Evolutionary conservation across 2,113 vertebrate genomes (phyloP).

Genomic region (Ovibos moschatus): DNA sequence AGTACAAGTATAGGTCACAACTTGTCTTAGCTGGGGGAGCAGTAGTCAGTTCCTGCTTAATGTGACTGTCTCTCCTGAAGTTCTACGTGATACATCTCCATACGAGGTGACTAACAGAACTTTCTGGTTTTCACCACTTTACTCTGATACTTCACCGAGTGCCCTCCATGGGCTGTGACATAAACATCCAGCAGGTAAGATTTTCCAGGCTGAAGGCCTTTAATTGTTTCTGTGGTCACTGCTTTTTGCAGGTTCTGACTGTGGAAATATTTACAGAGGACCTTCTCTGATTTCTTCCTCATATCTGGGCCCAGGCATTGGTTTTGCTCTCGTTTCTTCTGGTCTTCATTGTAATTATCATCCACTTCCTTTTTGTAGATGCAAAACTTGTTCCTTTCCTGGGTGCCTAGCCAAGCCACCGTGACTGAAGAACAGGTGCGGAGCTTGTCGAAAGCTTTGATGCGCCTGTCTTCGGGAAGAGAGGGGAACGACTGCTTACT

Average conservation of each 20-base stretch:
- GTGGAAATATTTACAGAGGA: conserved; percentile 98
- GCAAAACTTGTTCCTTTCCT: conserved; percentile 98
- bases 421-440: conserved; percentile 95
- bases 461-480: conserved; percentile 93
- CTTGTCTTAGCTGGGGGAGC: conserved; percentile 84
- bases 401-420: conserved; percentile 96
- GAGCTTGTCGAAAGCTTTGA: conserved; percentile 97
- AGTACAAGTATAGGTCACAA: conserved; percentile 86
- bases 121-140: conserved; percentile 98
- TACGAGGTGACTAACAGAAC: conserved; percentile 88
- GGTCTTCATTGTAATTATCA: conserved; percentile 88
- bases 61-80: conserved; percentile 83
- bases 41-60: conserved; percentile 85
- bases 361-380: conserved; percentile 94
- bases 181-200: conserved; percentile 98
- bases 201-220: conserved; percentile 91
- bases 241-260: conserved; percentile 96
- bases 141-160: conserved; percentile 97
- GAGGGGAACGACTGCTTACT: conserved; percentile 95
- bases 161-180: conserved; percentile 93
- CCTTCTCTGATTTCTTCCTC: conserved; percentile 94
- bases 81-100: conserved; percentile 81
- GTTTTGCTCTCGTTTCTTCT: conserved; percentile 93
- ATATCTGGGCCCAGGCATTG: conserved; percentile 94
- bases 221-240: conserved; percentile 96